Evolutionary conservation across 2,113 vertebrate species (phyloP).

Genomic region (Promerops cafer): DNA sequence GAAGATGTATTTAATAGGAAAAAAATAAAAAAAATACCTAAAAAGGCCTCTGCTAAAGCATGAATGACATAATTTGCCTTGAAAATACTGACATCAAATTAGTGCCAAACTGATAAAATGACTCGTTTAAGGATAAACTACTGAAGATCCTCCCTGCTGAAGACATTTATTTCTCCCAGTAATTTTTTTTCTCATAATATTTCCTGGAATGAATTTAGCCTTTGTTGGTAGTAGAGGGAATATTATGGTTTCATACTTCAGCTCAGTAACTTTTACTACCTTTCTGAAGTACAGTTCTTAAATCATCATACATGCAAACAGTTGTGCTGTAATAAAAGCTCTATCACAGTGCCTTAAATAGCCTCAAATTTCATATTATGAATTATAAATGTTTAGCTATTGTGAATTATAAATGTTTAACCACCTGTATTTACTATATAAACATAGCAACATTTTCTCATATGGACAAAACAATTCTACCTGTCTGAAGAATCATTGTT

Average conservation of each 20-base stretch:
- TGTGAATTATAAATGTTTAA: neutral
- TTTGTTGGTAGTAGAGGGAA: neutral
- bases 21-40: neutral
- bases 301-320: neutral
- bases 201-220: neutral
- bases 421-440: neutral
- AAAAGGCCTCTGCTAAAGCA: neutral
- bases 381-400: neutral
- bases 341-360: neutral
- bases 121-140: neutral
- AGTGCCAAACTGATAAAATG: neutral
- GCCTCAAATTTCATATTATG: neutral
- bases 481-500: neutral
- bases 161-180: neutral
- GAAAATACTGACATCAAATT: neutral
- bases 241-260: neutral
- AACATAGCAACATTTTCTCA: neutral
- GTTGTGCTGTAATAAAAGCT: neutral
- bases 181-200: neutral
- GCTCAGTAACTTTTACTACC: neutral
- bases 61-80: neutral
- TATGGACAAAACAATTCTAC: neutral
- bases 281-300: neutral
- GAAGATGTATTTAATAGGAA: neutral
- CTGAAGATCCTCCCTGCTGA: neutral